Evolutionary conservation across 2,113 vertebrate genomes (phyloP).

Genomic region (Hippocampus abdominalis): DNA sequence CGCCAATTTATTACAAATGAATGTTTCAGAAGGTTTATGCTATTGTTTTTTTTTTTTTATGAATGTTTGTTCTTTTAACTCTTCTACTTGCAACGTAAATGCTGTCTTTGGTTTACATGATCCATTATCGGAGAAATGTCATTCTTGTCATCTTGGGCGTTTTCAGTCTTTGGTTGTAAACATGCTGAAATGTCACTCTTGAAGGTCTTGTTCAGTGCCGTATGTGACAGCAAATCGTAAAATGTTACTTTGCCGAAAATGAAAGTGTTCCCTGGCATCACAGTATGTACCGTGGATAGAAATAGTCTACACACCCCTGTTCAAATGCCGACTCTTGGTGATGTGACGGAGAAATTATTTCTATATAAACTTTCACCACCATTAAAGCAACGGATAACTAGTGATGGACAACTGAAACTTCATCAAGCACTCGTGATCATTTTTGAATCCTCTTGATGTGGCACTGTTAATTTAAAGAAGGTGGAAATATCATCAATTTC

Average conservation of each 20-base stretch:
- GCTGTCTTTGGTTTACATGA: slow-evolving; percentile 32
- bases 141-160: slow-evolving; percentile 28
- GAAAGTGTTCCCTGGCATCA: background rate
- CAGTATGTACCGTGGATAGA: background rate
- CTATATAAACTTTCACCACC: too few relatives aligned
- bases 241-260: background rate
- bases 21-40: slow-evolving; percentile 37
- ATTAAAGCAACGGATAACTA: too few relatives aligned
- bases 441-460: too few relatives aligned
- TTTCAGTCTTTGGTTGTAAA: slow-evolving; percentile 23
- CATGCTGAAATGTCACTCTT: background rate
- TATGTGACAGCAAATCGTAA: background rate
- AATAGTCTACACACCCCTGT: background rate
- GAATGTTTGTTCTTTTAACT: slow-evolving; percentile 18
- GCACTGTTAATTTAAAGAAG: too few relatives aligned
- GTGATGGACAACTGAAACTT: too few relatives aligned
- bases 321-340: background rate
- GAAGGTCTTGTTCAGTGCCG: background rate
- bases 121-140: slow-evolving; percentile 11
- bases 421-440: too few relatives aligned
- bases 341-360: background rate
- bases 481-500: too few relatives aligned
- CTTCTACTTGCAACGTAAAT: slow-evolving; percentile 22
- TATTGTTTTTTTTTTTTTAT: background rate
- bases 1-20: slow-evolving; percentile 59